Evolutionary conservation across 2,888 invertebrate genomes (phyloP), one percentile per base, ranked within the genome.

Genomic region (Andrena bucephala): DNA sequence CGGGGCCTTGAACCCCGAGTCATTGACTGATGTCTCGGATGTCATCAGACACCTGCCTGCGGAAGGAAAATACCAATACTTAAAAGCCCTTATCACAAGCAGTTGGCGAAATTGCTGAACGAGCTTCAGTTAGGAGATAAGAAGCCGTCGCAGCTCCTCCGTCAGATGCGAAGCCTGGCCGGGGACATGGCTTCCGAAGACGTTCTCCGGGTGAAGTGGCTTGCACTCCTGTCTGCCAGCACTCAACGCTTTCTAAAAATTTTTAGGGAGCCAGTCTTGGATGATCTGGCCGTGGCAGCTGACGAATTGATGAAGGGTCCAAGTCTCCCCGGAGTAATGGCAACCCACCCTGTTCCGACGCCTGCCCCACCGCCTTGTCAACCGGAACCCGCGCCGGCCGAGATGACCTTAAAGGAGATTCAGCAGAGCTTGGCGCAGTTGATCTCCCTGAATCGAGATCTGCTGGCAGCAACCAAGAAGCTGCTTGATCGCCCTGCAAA

Each of bases 381-480:
- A 3, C 10, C 10, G 2, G 10, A 36, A 0, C 0, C 36, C 0
- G 0, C 36, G 0, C 0, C 10, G 0, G 2, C 2, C 10, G 10
- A 31, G 6, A 1, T 6, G 6, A 31, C 7, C 31, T 0, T 31
- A 6, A 31, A 0, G 31, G 31, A 31, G 0, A 31, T 31, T 0
- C 31, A 31, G 6, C 31, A 6, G 0, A 31, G 31, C 31, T 10
- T 36, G 36, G 36, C 8, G 2, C 36, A 10, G 36, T 0, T 36
- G 36, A 10, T 36, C 2, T 2, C 36, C 2, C 36, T 36, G 8
- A 36, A 36, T 0, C 33, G 33, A 0, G 33, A 36, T 10, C 7
- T 36, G 0, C 10, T 36, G 7, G 8, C 8, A 8, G 36, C 36
- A 2, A 36, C 36, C 10, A 10, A 10, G 36, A 36, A 2, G 36